Evolutionary conservation across 2,113 vertebrate species (phyloP).

Genomic region (Carassius auratus): DNA sequence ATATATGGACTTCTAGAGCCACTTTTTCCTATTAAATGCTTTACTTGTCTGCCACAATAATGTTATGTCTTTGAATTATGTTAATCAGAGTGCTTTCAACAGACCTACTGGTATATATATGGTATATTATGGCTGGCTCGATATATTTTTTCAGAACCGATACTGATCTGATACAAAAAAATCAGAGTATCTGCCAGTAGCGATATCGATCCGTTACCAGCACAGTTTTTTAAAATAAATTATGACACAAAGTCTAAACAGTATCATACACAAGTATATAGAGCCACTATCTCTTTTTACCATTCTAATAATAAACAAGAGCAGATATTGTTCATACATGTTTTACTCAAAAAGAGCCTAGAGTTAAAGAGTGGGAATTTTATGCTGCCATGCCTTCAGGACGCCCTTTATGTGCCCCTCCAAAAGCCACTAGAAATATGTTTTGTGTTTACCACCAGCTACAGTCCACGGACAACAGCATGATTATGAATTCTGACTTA

Average conservation of each 20-base stretch:
- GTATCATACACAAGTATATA: neutral
- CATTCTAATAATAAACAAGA: neutral
- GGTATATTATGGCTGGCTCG: too few species aligned
- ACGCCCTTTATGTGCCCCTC: slow-evolving; percentile 16
- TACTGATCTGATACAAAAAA: too few species aligned
- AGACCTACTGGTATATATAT: neutral
- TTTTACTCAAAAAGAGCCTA: neutral
- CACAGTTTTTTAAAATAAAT: neutral
- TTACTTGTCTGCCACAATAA: too few species aligned
- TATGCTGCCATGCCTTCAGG: neutral
- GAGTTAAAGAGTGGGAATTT: neutral
- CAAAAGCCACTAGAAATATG: slow-evolving; percentile 12
- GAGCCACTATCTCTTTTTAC: neutral
- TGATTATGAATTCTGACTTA: slow-evolving; percentile 25
- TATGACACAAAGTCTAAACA: neutral
- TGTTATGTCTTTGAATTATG: neutral
- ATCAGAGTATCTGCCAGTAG: too few species aligned
- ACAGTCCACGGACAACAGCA: neutral
- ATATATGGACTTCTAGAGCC: too few species aligned
- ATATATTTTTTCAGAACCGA: too few species aligned
- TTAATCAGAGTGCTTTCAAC: neutral
- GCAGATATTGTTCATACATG: neutral
- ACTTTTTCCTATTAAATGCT: too few species aligned
- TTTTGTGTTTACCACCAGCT: slow-evolving; percentile 22
- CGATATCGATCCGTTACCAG: too few species aligned